Evolutionary conservation across 2,888 invertebrate species (phyloP), one percentile per base, ranked within the genome.

Genomic region (Acronicta leporina): DNA sequence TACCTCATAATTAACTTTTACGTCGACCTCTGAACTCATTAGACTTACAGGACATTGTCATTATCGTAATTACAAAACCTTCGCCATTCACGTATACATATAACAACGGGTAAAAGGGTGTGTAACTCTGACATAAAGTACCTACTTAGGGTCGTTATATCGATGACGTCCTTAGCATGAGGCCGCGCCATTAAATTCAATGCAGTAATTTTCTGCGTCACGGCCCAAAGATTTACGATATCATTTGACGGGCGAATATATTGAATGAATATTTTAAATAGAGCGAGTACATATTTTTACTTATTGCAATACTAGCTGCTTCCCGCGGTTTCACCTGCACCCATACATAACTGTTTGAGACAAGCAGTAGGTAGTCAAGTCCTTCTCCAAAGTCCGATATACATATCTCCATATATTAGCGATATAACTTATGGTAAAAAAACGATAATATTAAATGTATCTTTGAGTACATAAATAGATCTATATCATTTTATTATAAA

Each of bases 81-180:
- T 46, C 13, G 11, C 11, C 33, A 33, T 33, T 35, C 11, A 15
- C 15, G 35, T 38, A 3, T 41, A 50, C 15, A 10, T n/a, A 44
- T 14, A 35, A 15, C 25, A 15, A 27, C 15, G 25, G 15, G 43
- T 20, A 16, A 57, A 48, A 33, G 27, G 44, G 40, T 16, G 13
- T 38, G 10, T 13, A 14, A 33, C 41, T n/a, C 30, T n/a, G 14
- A 11, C 41, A 44, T 13, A 41, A 16, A 25, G 38, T 11, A 38
- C 38, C n/a, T 45, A 57, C 38, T 38, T 45, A 57, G 16, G 42
- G 13, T 13, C 13, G 15, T 56, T 49, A 35, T 52, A 51, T 53
- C 27, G 44, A 6, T 56, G 52, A 54, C 57, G 63, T 63, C 59
- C 63, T 63, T 67, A 63, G 16, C 59, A 44, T 43, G 14, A 20